phyloP scores from a whole-genome alignment of 2,888 invertebrate genomes.

The Aphrophora alni region DNA sequence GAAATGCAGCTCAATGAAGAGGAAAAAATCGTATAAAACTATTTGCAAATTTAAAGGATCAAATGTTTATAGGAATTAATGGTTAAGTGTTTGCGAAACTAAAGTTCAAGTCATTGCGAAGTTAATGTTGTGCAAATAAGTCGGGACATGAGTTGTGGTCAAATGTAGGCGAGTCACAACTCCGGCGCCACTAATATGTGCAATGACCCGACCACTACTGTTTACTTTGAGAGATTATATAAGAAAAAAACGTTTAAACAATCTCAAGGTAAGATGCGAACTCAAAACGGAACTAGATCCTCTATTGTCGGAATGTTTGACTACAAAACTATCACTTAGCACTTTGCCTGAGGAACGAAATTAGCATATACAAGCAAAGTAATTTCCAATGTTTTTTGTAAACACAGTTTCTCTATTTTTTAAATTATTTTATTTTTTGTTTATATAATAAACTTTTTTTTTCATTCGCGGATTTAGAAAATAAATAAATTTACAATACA shows the following conservation, averaged over 20 bases:
- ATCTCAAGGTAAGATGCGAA: not conserved
- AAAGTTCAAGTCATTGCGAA: not conserved
- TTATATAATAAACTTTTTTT: too few species aligned
- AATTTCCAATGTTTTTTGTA: too few species aligned
- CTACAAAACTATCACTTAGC: not conserved
- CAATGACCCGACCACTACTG: not conserved
- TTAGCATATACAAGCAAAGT: too few species aligned
- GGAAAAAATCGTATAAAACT: not conserved
- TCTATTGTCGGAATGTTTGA: not conserved
- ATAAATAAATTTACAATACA: too few species aligned
- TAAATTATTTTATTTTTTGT: too few species aligned
- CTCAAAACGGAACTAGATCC: not conserved
- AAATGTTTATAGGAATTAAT: not conserved
- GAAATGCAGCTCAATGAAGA: too few species aligned
- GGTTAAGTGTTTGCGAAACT: not conserved
- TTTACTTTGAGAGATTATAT: not conserved
- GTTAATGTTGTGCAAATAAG: not conserved
- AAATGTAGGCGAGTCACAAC: not conserved
- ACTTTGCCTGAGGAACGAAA: not conserved
- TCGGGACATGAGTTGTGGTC: not conserved
- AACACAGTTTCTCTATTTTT: too few species aligned
- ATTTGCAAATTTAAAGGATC: not conserved
- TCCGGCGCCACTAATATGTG: not conserved
- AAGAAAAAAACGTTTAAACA: not conserved
- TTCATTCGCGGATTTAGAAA: too few species aligned